Conservation (phyloP, 2,888 invertebrate genomes). For the Pherbina coryleti region DNA sequence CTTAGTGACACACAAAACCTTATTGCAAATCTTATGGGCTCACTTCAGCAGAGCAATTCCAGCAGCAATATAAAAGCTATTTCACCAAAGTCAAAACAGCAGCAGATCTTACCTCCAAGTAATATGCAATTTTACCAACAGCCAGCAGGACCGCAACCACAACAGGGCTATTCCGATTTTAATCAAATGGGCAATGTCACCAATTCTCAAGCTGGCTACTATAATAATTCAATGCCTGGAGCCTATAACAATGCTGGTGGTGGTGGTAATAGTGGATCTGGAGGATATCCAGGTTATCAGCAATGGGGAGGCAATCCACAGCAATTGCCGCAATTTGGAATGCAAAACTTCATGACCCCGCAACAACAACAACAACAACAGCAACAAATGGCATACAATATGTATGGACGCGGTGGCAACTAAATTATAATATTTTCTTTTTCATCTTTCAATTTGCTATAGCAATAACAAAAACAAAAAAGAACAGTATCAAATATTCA, state of each 20-base stretch:
- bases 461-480: neutral
- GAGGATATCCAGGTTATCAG: constrained; percentile 43
- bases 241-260: constrained; percentile 50
- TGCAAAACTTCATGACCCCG: constrained; percentile 52
- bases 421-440: constrained; percentile 27
- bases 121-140: constrained; percentile 53
- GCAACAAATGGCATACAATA: constrained; percentile 54
- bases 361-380: constrained; percentile 46
- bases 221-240: constrained; percentile 48
- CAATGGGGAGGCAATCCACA: constrained; percentile 47
- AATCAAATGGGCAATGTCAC: constrained; percentile 48
- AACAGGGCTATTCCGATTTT: constrained; percentile 39
- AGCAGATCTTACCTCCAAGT: constrained; percentile 27
- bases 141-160: constrained; percentile 49
- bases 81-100: constrained; percentile 15
- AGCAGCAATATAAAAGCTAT: constrained; percentile 15
- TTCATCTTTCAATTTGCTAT: neutral
- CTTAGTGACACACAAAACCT: constrained; percentile 73
- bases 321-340: constrained; percentile 43
- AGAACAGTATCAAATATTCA: neutral
- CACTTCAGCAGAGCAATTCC: constrained; percentile 68
- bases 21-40: constrained; percentile 77
- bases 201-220: constrained; percentile 38
- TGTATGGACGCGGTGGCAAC: constrained; percentile 53
- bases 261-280: constrained; percentile 45